These are phyloP conservation scores for Phainopepla nitens DNA, from an alignment of 2,113 vertebrate species.

Conservation along the genomic window DNA sequence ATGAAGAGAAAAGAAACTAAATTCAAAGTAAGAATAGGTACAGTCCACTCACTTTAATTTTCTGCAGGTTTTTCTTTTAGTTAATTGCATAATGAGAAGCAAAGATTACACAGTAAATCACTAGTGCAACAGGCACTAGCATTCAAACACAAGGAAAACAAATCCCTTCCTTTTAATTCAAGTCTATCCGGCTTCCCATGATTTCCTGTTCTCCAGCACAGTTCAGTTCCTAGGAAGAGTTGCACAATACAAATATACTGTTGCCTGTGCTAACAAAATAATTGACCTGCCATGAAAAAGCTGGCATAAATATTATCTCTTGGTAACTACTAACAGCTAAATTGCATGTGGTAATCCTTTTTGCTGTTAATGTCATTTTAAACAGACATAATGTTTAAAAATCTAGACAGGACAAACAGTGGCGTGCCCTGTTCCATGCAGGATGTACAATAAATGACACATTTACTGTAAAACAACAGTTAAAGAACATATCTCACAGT, in stretches of 20 bases:
- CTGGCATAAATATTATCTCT: constrained; percentile 14
- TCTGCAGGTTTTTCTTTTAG: neutral
- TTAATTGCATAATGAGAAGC: neutral
- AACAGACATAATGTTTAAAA: neutral
- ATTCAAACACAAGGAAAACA: constrained; percentile 10
- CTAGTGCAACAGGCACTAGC: neutral
- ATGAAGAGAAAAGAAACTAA: neutral
- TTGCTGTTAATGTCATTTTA: neutral
- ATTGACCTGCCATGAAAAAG: constrained; percentile 10
- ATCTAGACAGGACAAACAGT: neutral
- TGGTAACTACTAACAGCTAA: neutral
- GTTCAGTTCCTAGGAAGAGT: constrained; percentile 56
- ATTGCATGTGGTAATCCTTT: neutral
- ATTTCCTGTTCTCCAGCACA: constrained; percentile 20
- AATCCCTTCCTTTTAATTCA: constrained; percentile 35
- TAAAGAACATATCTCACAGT: neutral
- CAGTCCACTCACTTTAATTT: neutral
- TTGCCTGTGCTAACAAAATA: constrained; percentile 33
- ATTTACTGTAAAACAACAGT: neutral
- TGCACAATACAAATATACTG: constrained; percentile 29
- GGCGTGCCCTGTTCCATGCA: neutral
- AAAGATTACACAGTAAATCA: neutral
- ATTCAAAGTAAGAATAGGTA: neutral
- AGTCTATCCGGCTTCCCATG: constrained; percentile 13
- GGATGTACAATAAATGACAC: neutral